Evolutionary conservation across 2,888 invertebrate species (phyloP), one percentile per base, ranked within the genome.

Genomic region (Stenurella melanura): DNA sequence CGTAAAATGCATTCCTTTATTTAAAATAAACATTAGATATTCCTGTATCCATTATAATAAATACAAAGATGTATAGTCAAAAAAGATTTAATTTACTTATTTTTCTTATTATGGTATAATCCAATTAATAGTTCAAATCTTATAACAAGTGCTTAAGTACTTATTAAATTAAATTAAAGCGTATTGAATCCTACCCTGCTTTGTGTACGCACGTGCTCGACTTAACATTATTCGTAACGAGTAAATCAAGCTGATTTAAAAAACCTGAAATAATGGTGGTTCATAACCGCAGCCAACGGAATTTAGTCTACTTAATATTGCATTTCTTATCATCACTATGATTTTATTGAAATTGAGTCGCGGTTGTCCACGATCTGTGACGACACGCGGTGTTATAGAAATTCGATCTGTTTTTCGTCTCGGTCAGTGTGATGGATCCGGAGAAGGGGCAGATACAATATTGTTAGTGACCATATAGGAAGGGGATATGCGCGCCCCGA

Each of bases 301-400:
- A 86, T 86, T 86, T 86, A 87, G 86, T 87, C 87, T 87, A 88
- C 87, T 87, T 88, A 82, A 80, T 78, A 79, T 83, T 78, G 85
- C 85, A 87, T 87, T 85, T 83, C 83, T 85, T 85, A 80, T 75
- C 73, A 75, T 54, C 15, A 54, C 54, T 30, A n/a, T 69, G 68
- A 72, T 63, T 21, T 30, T 80, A 80, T 77, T 80, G 75, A 78
- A 78, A 78, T 78, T 66, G 73, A 50, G 21, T 50, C 61, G 74
- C 60, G 60, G 78, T 74, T 73, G 74, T 67, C 67, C 79, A 81
- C 80, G 73, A 79, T 80, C 81, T 82, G 82, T 83, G 83, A 85
- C 84, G 84, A 83, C 85, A 86, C 85, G 85, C 85, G 83, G 73
- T 75, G 75, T 77, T 86, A 76, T 79, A 86, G 86, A 86, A 86